A percentile compares a stretch with the other conserved stretches of the same genome.
These are phyloP conservation scores for Lethocerus indicus DNA, from an alignment of 1,140 invertebrate species.

Conservation along the genomic window DNA sequence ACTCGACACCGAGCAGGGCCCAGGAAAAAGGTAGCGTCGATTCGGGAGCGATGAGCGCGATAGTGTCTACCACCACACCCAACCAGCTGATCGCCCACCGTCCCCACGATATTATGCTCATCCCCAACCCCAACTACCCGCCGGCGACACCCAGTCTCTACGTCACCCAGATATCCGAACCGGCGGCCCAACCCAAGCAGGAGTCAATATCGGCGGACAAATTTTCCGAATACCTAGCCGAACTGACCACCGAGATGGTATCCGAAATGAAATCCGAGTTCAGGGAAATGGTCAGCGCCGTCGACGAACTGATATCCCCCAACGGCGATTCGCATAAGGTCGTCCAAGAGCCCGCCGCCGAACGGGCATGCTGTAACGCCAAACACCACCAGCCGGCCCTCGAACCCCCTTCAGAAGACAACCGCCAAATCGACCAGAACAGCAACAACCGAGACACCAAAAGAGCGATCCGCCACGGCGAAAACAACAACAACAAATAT, in stretches of 20 bases:
- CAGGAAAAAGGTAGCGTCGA: conserved; percentile 8
- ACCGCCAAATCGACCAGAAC: too few species aligned
- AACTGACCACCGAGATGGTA: conserved; percentile 57
- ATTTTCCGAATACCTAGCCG: conserved; percentile 55
- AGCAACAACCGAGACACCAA: too few species aligned
- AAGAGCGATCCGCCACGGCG: too few species aligned
- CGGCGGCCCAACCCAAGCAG: neutral
- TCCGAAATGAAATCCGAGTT: conserved; percentile 62
- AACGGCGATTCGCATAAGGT: conserved; percentile 23
- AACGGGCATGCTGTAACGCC: neutral
- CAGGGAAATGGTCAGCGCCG: conserved; percentile 46
- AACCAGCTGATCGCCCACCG: too few species aligned
- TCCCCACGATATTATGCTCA: neutral
- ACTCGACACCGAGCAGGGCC: neutral
- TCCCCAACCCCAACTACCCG: neutral
- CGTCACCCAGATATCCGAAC: neutral
- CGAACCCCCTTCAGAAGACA: too few species aligned
- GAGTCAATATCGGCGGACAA: conserved; percentile 46
- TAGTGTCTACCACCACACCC: conserved; percentile 5
- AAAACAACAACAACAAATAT: too few species aligned
- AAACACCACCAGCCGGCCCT: neutral
- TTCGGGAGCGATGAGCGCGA: neutral
- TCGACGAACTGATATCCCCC: conserved; percentile 48
- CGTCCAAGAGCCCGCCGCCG: too few species aligned
- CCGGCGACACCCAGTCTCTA: neutral